Evolutionary conservation across 2,797 vertebrate species (phyloP), one percentile per base, ranked within the genome.

Genomic region (Argyrosomus regius): DNA sequence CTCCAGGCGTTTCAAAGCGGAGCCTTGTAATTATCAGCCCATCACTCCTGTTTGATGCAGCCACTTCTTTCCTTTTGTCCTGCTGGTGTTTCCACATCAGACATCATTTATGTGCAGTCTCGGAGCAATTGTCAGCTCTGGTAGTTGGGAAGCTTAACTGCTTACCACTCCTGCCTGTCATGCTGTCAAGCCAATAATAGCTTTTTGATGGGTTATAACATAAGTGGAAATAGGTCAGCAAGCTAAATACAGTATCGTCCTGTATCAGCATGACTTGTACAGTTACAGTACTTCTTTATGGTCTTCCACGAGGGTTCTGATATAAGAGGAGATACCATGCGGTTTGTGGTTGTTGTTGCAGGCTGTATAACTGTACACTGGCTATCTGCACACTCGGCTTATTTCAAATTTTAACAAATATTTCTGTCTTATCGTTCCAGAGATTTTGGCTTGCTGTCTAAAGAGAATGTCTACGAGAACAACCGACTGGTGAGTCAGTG

Each of bases 381-480:
- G 5, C 24, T 28, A 11, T 7, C 22, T 77, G 16, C 10, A 18
- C 18, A 10, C 10, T 52, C 18, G 52, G 10, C 12, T 53, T 3
- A 0, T 43, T 56, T 54, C 49, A 20, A 70, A 28, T 53, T 64
- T 22, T 41, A 39, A 71, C 1, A 12, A 16, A 48, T 46, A n/a
- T 43, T 70, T 49, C 52, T 75, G 6, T 88, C 50, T 72, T 84
- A 45, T 90, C 35, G 17, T 91, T 91, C 35, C 94, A 99, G 98
- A 94, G 96, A 99, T 87, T 99, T 98, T 82, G 94, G 95, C 80
- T 97, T 96, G 0, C 96, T 99, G 81, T 98, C 97, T 72, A 99
- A 98, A 94, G 97, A 99, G 88, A 97, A 99, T 31, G 94, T 99
- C 82, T 99, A 97, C 12, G 97, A 98, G 86, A 99, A 99, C 94